phyloP scores from a whole-genome alignment of 2,888 invertebrate species.

The Platypus cylindrus region DNA sequence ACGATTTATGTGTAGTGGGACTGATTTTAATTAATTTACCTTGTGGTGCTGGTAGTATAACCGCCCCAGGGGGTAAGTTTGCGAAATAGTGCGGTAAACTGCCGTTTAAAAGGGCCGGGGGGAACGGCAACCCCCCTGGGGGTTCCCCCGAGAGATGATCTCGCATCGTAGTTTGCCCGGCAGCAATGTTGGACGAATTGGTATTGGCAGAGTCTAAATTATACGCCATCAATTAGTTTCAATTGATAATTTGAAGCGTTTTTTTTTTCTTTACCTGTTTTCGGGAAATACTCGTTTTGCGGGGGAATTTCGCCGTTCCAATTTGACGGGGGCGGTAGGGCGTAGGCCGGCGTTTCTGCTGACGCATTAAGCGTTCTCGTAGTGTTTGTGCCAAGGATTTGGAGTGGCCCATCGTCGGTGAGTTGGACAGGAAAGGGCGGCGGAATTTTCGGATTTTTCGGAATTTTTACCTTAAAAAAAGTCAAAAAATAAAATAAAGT shows the following conservation, averaged over 20 bases:
- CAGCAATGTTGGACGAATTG: conserved; percentile 51
- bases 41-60: conserved; percentile 37
- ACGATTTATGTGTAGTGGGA: background rate
- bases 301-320: conserved; percentile 16
- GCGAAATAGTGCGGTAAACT: conserved; percentile 36
- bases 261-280: conserved; percentile 16
- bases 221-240: background rate
- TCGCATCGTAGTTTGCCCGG: conserved; percentile 53
- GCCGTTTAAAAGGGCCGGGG: conserved; percentile 34
- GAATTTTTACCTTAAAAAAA: conserved; percentile 55
- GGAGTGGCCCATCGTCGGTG: conserved; percentile 71
- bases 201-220: conserved; percentile 35
- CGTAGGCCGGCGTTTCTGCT: conserved; percentile 36
- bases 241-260: background rate
- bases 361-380: conserved; percentile 58
- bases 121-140: conserved; percentile 40
- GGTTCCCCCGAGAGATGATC: conserved; percentile 40
- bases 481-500: too few relatives aligned
- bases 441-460: conserved; percentile 69
- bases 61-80: conserved; percentile 50
- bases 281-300: conserved; percentile 13
- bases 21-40: too few relatives aligned
- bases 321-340: conserved; percentile 31
- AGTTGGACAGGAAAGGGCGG: conserved; percentile 91
- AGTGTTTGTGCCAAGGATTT: conserved; percentile 73